These are phyloP conservation scores for Dasyurus viverrinus DNA, from an alignment of 2,113 vertebrate species.

Conservation along the genomic window DNA sequence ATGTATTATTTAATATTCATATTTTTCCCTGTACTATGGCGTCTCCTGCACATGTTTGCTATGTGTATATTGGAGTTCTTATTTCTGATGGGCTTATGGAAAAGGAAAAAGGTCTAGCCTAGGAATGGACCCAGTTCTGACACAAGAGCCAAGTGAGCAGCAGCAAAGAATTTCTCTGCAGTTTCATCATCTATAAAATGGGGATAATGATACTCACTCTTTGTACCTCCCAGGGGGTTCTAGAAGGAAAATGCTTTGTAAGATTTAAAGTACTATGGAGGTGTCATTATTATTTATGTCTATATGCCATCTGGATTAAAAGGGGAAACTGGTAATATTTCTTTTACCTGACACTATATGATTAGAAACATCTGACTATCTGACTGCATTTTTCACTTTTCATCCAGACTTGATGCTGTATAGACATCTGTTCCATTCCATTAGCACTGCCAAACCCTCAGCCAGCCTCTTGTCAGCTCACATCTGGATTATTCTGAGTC, in stretches of 20 bases:
- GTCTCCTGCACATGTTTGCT: not conserved
- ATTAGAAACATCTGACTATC: not conserved
- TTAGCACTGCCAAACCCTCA: not conserved
- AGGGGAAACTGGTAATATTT: not conserved
- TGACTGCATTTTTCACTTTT: not conserved
- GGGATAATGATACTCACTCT: not conserved
- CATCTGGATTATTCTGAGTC: not conserved
- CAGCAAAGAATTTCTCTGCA: not conserved
- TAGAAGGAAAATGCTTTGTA: not conserved
- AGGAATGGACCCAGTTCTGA: not conserved
- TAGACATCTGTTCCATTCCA: not conserved
- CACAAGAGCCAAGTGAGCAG: not conserved
- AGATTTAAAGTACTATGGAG: not conserved
- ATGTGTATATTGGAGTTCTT: not conserved
- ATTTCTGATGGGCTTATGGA: not conserved
- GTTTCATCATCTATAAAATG: not conserved
- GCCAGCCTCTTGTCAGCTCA: not conserved
- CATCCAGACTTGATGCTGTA: not conserved
- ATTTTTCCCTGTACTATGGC: not conserved
- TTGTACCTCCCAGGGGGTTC: not conserved
- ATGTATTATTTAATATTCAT: not conserved
- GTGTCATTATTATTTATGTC: not conserved
- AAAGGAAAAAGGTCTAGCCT: not conserved
- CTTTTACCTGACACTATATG: not conserved
- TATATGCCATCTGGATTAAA: constrained; percentile 1